Base-by-base conservation (phyloP, 2,888 invertebrate species). In the Napeogenes sylphis region DNA sequence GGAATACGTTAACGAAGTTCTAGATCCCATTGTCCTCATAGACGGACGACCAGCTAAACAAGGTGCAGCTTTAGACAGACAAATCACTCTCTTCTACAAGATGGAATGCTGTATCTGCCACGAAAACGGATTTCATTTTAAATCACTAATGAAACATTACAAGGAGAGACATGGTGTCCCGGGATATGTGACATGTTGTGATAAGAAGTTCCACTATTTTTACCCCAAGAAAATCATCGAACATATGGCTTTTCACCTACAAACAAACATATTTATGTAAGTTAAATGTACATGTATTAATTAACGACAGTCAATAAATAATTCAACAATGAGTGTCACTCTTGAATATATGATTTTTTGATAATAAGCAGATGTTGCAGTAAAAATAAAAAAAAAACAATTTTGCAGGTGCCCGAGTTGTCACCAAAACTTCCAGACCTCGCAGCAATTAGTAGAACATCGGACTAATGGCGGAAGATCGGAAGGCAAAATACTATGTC, bases 91-190 rank as follows among this genome's bases (percentile, higher is more conserved):
- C 4, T 90, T 90, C 70, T 90, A 90, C 70, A 87, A 87, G 75
- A 90, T 90, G 90, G 90, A 90, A 75, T 90, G 90, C 68, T 85
- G 86, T 64, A 90, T 90, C 69, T 90, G 90, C 67, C 90, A 89
- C 73, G 84, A 85, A 64, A 79, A 76, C 55, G 87, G 84, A 14
- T 90, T 90, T 68, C 78, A 90, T 71, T 90, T 87, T 67, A 83
- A 86, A 63, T 85, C 89, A 4, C 76, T 90, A 21, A 89, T 90
- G 89, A 84, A 82, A 71, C 90, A 90, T 72, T 90, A 90, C 72
- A 90, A 88, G 71, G 90, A 90, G 2, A 78, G 89, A 61, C 90
- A 90, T 64, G 90, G 90, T 0, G 90, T 90, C 6, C 90, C 90
- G 0, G 90, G 90, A 55, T 90, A 90, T 65, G 87, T 90, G 2